phyloP scores from a whole-genome alignment of 2,888 invertebrate genomes.

The Eremobia ochroleuca region DNA sequence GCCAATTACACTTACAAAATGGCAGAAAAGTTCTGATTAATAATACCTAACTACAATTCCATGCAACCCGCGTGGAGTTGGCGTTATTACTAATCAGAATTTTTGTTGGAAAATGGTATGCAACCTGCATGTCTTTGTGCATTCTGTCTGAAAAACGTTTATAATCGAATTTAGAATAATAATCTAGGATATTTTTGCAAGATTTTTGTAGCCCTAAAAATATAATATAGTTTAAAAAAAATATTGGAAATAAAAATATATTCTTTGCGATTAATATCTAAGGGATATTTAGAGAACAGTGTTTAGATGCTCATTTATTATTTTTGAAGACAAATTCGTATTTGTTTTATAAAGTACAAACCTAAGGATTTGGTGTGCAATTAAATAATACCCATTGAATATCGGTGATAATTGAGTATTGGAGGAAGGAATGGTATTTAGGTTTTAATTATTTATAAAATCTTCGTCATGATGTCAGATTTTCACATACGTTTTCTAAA shows the following conservation, averaged over 20 bases:
- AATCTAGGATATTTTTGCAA: too few relatives aligned
- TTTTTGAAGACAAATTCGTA: background rate
- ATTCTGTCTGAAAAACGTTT: too few relatives aligned
- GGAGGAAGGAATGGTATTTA: constrained; percentile 22
- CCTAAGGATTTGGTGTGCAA: constrained; percentile 33
- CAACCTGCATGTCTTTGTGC: background rate
- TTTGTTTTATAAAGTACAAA: background rate
- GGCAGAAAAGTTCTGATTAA: too few relatives aligned
- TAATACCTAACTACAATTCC: too few relatives aligned
- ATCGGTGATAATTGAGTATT: constrained; percentile 47
- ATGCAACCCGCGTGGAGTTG: too few relatives aligned
- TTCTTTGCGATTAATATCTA: background rate
- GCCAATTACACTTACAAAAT: background rate
- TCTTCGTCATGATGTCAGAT: too few relatives aligned
- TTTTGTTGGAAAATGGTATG: background rate
- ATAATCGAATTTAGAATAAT: too few relatives aligned
- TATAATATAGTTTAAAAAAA: too few relatives aligned
- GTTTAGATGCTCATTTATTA: background rate
- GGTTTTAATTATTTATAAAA: constrained; percentile 8
- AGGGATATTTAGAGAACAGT: too few relatives aligned
- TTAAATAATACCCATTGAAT: constrained; percentile 4
- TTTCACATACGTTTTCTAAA: background rate
- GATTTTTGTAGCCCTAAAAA: background rate
- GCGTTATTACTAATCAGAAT: background rate
- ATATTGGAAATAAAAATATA: background rate